Evolutionary conservation across 2,888 invertebrate genomes (phyloP).

Genomic region (Parnassius apollo): DNA sequence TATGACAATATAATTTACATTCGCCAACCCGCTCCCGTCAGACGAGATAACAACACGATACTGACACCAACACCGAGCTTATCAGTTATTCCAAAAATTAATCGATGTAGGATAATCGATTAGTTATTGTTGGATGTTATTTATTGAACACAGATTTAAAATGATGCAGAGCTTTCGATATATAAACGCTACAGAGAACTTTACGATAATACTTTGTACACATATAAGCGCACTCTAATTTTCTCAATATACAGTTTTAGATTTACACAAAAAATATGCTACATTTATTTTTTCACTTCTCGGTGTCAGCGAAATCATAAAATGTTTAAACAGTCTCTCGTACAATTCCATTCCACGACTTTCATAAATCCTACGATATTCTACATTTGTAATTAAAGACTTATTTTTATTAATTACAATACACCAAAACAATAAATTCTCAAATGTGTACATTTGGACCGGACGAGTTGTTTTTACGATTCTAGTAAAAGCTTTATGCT

Average conservation of each 20-base stretch:
- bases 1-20: not conserved
- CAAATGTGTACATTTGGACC: slow-evolving; percentile 21
- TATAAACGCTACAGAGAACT: too few species aligned
- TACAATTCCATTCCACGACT: slow-evolving; percentile 11
- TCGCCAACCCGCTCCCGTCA: not conserved
- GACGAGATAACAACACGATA: not conserved
- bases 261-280: not conserved
- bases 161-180: too few species aligned
- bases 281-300: not conserved
- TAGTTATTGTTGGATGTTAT: too few species aligned
- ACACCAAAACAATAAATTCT: slow-evolving; percentile 22
- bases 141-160: too few species aligned
- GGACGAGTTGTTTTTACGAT: slow-evolving; percentile 20
- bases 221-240: too few species aligned
- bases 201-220: too few species aligned
- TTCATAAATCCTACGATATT: slow-evolving; percentile 6
- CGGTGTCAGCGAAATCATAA: slow-evolving; percentile 2
- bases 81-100: not conserved
- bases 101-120: too few species aligned
- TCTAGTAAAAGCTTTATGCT: slow-evolving; percentile 10
- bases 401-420: slow-evolving; percentile 18
- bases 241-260: too few species aligned
- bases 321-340: slow-evolving; percentile 1
- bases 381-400: slow-evolving; percentile 10
- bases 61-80: not conserved